Evolutionary conservation across 1,140 invertebrate genomes (phyloP), one percentile per base, ranked within the genome.

Genomic region (fruit fly (Drosophila melanogaster)): DNA sequence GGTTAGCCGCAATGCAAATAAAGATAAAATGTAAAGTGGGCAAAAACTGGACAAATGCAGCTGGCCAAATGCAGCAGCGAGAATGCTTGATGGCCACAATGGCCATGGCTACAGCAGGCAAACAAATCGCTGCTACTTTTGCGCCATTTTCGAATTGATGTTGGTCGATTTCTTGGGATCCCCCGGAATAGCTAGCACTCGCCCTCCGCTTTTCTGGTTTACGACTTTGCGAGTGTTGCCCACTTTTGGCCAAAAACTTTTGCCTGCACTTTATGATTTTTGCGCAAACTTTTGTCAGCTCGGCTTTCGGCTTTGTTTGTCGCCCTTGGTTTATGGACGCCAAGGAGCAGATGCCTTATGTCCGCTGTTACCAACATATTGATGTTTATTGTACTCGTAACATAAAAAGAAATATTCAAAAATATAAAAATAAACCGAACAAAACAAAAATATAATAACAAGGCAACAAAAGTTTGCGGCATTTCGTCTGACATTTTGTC

Each of bases 221-320:
- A 51, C 47, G 61, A 76, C 72, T 75, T 66, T 51, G 38, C 53
- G 71, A 75, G 46, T 35, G 35, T 57, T 71, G 41, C 41, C 50
- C 19, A 40, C 62, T 70, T 69, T 69, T 70, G 65, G 49, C n/a
- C 55, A 37, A 30, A 67, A 77, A 77, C 61, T 77, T 77, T 75
- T 77, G 47, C 61, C 61, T 69, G 73, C 74, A 77, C 74, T 77
- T 77, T 77, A 77, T 77, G 74, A 77, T 77, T 77, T 77, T 77
- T 77, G 62, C 24, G 43, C 74, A 77, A 77, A 77, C 62, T 77
- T 77, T 77, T 76, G 74, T 77, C 62, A 77, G 62, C 50, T 57
- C 54, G 54, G 72, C 54, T 55, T 59, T 77, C 46, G 55, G 55
- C 47, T 59, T 43, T 66, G 60, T 76, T 75, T 75, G 50, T 66